Conservation (phyloP, 2,113 vertebrate species). For the Neopipo cinnamomea region DNA sequence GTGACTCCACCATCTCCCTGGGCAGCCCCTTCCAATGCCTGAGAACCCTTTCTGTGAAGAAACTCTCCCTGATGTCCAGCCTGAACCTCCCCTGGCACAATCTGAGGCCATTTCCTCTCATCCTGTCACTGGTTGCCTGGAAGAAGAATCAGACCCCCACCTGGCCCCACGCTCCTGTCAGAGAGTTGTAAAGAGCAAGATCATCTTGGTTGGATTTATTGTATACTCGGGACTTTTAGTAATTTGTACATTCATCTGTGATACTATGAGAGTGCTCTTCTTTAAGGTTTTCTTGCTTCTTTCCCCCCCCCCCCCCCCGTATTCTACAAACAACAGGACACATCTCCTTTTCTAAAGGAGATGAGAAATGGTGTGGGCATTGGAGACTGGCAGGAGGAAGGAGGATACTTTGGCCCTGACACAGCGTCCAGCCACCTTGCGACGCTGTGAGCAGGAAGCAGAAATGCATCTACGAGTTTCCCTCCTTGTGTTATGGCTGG, state of each 20-base stretch:
- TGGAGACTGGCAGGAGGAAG: not conserved
- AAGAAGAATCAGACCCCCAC: not conserved
- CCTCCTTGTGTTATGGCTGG: not conserved
- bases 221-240: not conserved
- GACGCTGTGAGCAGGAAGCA: not conserved
- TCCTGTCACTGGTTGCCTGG: not conserved
- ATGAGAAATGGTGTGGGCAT: not conserved
- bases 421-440: accelerated
- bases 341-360: not conserved
- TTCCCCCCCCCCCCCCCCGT: too few relatives aligned
- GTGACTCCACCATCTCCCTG: not conserved
- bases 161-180: not conserved
- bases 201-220: not conserved
- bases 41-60: not conserved
- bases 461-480: not conserved
- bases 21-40: not conserved
- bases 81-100: not conserved
- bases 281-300: not conserved
- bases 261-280: not conserved
- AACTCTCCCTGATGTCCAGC: not conserved
- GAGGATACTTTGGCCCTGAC: not conserved
- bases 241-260: not conserved
- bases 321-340: not conserved
- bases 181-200: not conserved
- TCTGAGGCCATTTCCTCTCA: not conserved